Conservation (phyloP, 2,113 vertebrate species). For the Myxocyprinus asiaticus region DNA sequence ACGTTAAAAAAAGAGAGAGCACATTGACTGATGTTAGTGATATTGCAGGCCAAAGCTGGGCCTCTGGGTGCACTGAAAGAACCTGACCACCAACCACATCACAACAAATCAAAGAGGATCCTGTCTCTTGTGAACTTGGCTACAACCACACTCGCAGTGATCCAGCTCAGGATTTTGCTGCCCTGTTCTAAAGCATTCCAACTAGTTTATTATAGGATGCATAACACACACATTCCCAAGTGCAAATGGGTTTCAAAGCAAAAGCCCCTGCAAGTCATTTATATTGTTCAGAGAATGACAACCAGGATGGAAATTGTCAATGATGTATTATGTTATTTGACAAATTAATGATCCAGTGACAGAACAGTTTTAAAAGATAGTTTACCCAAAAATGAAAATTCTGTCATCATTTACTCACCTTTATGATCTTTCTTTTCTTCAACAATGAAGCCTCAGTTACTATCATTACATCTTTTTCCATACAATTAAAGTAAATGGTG, state of each 20-base stretch:
- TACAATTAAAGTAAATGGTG: no score
- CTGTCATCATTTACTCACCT: no score
- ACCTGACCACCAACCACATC: constrained; percentile 24
- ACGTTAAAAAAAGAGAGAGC: no score
- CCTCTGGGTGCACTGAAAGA: constrained; percentile 8
- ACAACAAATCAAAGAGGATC: constrained; percentile 32
- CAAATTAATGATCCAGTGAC: no score
- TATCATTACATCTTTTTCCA: no score
- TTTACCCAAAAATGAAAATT: no score
- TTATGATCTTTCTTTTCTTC: no score
- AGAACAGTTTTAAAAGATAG: no score
- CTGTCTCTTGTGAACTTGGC: not conserved
- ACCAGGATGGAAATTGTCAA: no score
- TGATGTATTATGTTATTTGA: no score
- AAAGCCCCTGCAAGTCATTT: not conserved
- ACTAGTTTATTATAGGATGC: not conserved
- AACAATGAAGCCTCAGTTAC: no score
- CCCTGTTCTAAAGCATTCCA: constrained; percentile 1
- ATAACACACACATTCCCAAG: not conserved
- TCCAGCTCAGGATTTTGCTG: not conserved
- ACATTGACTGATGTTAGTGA: not conserved
- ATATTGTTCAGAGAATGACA: not conserved
- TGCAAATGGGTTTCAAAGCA: not conserved
- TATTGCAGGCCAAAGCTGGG: constrained; percentile 5
- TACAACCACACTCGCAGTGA: not conserved